phyloP scores from a whole-genome alignment of 2,888 invertebrate species.

The Luffia ferchaultella region DNA sequence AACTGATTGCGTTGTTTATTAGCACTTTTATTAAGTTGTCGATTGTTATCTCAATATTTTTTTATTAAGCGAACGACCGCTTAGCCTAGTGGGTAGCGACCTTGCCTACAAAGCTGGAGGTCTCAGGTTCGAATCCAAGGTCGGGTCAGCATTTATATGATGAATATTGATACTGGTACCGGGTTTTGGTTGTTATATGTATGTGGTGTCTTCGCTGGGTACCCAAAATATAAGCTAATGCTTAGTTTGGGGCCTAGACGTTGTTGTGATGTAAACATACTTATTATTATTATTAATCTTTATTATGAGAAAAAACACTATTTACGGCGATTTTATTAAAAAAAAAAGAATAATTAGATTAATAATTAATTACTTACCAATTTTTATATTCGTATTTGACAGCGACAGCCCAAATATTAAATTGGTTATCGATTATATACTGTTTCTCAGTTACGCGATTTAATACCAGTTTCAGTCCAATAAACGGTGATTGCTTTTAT shows the following conservation, averaged over 20 bases:
- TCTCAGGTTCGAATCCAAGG: too few relatives aligned
- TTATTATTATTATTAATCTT: too few relatives aligned
- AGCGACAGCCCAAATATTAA: neutral
- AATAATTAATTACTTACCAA: neutral
- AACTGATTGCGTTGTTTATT: neutral
- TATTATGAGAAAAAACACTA: too few relatives aligned
- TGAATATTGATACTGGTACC: too few relatives aligned
- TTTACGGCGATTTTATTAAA: too few relatives aligned
- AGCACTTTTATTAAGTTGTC: neutral
- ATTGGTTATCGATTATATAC: neutral
- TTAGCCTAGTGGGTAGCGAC: too few relatives aligned
- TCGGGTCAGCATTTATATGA: too few relatives aligned
- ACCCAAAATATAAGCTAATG: neutral
- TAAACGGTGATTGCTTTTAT: neutral
- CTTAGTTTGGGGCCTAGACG: neutral
- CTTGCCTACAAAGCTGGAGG: too few relatives aligned
- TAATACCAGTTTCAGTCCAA: neutral
- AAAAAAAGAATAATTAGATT: neutral
- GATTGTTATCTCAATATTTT: neutral
- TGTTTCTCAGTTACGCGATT: neutral
- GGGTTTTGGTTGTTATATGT: neutral
- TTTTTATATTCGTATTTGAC: neutral
- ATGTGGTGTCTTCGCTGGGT: neutral
- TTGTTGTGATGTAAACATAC: neutral
- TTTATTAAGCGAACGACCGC: neutral